Evolutionary conservation across 37 sponge, comb jelly and placozoan genomes (phyloP), one percentile per base, ranked within the genome.

Genomic region (Spongilla lacustris): DNA sequence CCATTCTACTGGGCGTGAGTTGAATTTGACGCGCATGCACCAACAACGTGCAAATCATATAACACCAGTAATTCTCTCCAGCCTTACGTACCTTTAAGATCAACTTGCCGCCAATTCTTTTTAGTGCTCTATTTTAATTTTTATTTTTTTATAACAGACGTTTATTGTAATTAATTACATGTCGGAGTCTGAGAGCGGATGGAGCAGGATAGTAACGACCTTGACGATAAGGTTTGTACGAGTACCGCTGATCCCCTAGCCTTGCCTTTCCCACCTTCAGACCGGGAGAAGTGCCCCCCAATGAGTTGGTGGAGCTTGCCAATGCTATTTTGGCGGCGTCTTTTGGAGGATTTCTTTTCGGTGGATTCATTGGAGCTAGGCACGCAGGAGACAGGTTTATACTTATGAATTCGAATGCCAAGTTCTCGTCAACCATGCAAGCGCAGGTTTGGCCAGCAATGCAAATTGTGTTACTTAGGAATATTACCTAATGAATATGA

Each of bases 371-470:
- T 13, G 93, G 93, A n/a, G 80, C 87, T 27, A 68, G 93, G 21
- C 69, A 76, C 21, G 72, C 83, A 17, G 93, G 90, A 25, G 93
- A 93, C 69, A 89, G 86, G 80, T 93, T 78, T 38, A 86, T 86
- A 34, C 41, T 75, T 0, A 26, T 83, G 30, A 93, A 89, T 29
- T 90, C 89, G 29, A 75, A 38, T 58, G 50, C 83, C 25, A 93
- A 93, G 81, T 93, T 86, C 69, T 67, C 82, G 0, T 89, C 91
- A 19, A 48, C 50, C 24, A 93, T 93, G 91, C 93, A 93, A 67
- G 90, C 90, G 17, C 93, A 93, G 83, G 93, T 93, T 41, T 8
- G 36, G 3, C 6, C 6, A 41, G 6, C 41, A 41, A 41, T 41
- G 41, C 41, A 6, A 9, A 9, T 41, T 3, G 3, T 41, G 41